Conservation (phyloP, 2,888 invertebrate genomes). For the Sarcophaga carnaria region DNA sequence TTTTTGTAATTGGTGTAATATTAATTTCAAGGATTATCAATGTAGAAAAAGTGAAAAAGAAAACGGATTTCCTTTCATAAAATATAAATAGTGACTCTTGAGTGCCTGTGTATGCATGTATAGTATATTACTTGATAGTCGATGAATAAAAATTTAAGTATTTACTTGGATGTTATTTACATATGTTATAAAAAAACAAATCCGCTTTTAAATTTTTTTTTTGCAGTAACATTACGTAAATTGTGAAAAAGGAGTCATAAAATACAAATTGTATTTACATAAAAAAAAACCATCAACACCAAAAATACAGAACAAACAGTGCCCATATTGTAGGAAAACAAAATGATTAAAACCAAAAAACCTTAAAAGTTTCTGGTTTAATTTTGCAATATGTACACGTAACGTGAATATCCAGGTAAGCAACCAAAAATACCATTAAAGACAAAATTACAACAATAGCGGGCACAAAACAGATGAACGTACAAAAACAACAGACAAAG, state of each 20-base stretch:
- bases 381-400: slow-evolving; percentile 42
- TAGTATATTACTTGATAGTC: too few relatives aligned
- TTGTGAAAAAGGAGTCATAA: slow-evolving; percentile 4
- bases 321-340: slow-evolving; percentile 34
- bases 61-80: too few relatives aligned
- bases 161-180: too few relatives aligned
- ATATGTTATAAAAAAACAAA: neutral
- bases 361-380: slow-evolving; percentile 29
- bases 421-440: slow-evolving; percentile 15
- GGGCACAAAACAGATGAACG: neutral
- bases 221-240: slow-evolving; percentile 50
- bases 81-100: too few relatives aligned
- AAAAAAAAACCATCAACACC: neutral
- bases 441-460: slow-evolving; percentile 16
- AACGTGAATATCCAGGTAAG: slow-evolving; percentile 12
- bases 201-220: slow-evolving; percentile 10
- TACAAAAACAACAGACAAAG: neutral
- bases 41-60: too few relatives aligned
- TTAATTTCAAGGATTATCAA: too few relatives aligned
- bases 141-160: too few relatives aligned
- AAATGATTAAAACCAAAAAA: slow-evolving; percentile 33
- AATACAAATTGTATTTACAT: slow-evolving; percentile 8
- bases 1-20: too few relatives aligned
- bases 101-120: too few relatives aligned
- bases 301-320: slow-evolving; percentile 18